phyloP scores from a whole-genome alignment of 2,113 vertebrate genomes.

The Epinephelus moara region DNA sequence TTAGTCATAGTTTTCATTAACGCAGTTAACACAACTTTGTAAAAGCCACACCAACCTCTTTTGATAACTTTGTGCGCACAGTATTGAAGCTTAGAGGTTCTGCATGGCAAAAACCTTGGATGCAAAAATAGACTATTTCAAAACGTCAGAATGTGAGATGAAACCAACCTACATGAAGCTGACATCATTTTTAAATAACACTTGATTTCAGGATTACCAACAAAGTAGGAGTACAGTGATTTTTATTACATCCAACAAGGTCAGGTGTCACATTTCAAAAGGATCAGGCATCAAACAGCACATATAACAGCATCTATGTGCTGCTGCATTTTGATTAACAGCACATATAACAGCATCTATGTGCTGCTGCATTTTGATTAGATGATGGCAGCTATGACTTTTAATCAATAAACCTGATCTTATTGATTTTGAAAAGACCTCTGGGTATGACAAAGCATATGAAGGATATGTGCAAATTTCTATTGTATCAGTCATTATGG shows the following conservation, averaged over 20 bases:
- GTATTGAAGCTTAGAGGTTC: too few relatives aligned
- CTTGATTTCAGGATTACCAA: neutral
- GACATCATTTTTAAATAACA: too few relatives aligned
- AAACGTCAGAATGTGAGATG: too few relatives aligned
- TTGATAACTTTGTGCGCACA: neutral
- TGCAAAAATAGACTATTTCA: too few relatives aligned
- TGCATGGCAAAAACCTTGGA: neutral
- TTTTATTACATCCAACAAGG: neutral
- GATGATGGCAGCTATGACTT: neutral
- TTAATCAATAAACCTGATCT: constrained; percentile 14
- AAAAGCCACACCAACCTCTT: neutral
- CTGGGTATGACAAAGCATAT: neutral
- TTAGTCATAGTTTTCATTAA: too few relatives aligned
- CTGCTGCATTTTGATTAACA: neutral
- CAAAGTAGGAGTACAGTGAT: neutral
- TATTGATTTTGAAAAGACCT: constrained; percentile 1
- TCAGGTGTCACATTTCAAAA: neutral
- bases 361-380: neutral
- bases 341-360: too few relatives aligned
- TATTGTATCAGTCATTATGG: neutral
- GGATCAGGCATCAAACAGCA: neutral
- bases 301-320: neutral
- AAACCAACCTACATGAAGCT: neutral
- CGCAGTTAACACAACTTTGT: neutral
- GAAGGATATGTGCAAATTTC: neutral